Percentiles rank a stretch among this genome's conserved stretches.
Conservation (phyloP, 2,888 invertebrate genomes). For the Sinohyriopsis cumingii region DNA sequence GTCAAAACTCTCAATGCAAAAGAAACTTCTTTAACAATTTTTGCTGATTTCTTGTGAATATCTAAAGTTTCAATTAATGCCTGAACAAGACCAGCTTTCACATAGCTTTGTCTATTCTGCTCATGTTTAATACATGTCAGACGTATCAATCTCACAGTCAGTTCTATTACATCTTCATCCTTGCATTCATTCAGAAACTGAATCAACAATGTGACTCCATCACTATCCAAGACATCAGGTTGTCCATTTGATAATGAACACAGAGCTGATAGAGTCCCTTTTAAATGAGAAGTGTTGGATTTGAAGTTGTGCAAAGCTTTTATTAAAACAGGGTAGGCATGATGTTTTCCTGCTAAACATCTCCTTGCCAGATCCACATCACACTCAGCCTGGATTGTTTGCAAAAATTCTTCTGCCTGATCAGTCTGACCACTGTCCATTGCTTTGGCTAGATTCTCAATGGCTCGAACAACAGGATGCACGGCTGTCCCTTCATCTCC, state of each 20-base stretch:
- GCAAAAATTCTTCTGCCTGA: conserved; percentile 20
- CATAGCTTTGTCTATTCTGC: conserved; percentile 84
- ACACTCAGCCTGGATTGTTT: conserved; percentile 75
- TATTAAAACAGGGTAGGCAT: conserved; percentile 79
- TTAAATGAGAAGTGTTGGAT: conserved; percentile 43
- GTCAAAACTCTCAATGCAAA: conserved; percentile 82
- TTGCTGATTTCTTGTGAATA: conserved; percentile 53
- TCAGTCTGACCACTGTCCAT: conserved; percentile 38
- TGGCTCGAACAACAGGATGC: conserved; percentile 58
- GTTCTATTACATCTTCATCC: conserved; percentile 36
- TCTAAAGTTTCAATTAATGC: conserved; percentile 77
- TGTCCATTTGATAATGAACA: conserved; percentile 81
- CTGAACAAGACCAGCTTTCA: conserved; percentile 79
- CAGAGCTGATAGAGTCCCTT: conserved; percentile 46
- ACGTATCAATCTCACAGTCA: conserved; percentile 73
- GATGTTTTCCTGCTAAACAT: conserved; percentile 84
- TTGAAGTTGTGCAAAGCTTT: conserved; percentile 74
- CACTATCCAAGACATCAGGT: conserved; percentile 84
- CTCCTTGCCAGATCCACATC: conserved; percentile 83
- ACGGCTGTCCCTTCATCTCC: conserved; percentile 63
- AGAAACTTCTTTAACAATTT: conserved; percentile 73
- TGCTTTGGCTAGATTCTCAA: conserved; percentile 43
- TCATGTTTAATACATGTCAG: conserved; percentile 84
- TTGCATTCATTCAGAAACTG: conserved; percentile 42
- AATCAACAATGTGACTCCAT: conserved; percentile 49